Evolutionary conservation across 1,140 invertebrate species (phyloP).

Genomic region (Brachionus plicatilis): DNA sequence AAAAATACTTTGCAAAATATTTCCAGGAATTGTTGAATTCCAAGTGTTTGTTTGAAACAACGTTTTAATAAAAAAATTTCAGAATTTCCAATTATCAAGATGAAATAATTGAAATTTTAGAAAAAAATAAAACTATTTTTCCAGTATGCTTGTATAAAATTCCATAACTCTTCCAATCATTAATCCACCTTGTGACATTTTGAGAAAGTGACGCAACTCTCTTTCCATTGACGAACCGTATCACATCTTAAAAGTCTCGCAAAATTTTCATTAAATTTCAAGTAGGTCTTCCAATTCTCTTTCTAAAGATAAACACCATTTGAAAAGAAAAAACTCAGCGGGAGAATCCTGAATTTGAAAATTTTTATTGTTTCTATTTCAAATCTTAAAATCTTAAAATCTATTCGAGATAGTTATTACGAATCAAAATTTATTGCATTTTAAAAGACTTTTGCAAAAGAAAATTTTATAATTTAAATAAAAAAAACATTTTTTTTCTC

Average conservation of each 20-base stretch:
- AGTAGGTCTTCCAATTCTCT: background rate
- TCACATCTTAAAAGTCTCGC: background rate
- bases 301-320: conserved; percentile 1
- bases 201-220: background rate
- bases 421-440: conserved; percentile 9
- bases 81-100: background rate
- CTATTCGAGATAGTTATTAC: background rate
- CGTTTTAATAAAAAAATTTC: background rate
- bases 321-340: conserved; percentile 1
- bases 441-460: background rate
- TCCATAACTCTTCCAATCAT: background rate
- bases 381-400: background rate
- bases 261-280: background rate
- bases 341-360: conserved; percentile 22
- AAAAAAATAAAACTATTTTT: background rate
- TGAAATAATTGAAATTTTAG: background rate
- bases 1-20: no score
- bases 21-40: background rate
- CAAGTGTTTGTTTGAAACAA: background rate
- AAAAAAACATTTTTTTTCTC: background rate
- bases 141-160: background rate
- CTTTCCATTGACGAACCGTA: background rate
- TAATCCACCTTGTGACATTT: conserved; percentile 14
- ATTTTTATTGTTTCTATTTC: background rate
- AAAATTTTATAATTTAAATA: background rate